Evolutionary conservation across 2,113 vertebrate genomes (phyloP).

Genomic region (Athene noctua): DNA sequence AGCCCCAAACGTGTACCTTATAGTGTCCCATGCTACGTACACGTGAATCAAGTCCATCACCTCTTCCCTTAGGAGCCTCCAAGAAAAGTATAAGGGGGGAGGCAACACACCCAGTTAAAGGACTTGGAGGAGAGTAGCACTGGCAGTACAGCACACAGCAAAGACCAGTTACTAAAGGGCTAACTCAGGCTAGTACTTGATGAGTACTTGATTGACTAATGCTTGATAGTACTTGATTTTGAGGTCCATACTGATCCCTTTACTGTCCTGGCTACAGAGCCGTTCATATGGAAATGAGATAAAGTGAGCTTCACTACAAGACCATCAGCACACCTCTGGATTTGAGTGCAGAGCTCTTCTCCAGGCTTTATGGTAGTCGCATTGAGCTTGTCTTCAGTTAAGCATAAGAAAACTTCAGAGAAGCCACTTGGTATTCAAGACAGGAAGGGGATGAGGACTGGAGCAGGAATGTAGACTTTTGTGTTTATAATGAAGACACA

Average conservation of each 20-base stretch:
- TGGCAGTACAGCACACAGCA: not conserved
- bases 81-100: not conserved
- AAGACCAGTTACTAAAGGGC: not conserved
- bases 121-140: not conserved
- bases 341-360: not conserved
- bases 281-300: not conserved
- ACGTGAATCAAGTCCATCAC: not conserved
- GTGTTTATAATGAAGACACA: not conserved
- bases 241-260: not conserved
- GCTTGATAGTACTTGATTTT: not conserved
- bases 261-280: not conserved
- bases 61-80: not conserved
- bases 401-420: not conserved
- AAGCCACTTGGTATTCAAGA: not conserved
- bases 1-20: rapidly evolving
- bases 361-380: not conserved
- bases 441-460: not conserved
- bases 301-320: not conserved
- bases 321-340: not conserved
- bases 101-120: not conserved
- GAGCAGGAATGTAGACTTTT: not conserved
- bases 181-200: not conserved
- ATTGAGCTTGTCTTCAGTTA: not conserved
- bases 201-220: not conserved
- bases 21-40: rapidly evolving